Evolutionary conservation across 2,797 vertebrate genomes (phyloP).

Genomic region (Myiotriccus ornatus): DNA sequence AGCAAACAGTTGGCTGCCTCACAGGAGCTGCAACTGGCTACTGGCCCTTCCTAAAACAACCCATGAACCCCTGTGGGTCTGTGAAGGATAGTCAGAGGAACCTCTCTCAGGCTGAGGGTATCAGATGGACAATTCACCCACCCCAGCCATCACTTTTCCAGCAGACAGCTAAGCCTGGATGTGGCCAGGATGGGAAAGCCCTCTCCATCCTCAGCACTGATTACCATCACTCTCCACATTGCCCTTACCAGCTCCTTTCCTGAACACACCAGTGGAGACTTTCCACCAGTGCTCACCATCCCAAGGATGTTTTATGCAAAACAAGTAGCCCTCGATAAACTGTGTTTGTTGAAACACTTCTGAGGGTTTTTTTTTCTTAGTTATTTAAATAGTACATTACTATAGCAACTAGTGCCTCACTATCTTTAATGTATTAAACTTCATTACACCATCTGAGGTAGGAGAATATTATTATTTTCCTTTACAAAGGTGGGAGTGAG

Average conservation of each 20-base stretch:
- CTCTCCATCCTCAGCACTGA: accelerated
- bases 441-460: conserved; percentile 22
- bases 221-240: accelerated
- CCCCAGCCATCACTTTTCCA: accelerated
- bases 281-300: accelerated
- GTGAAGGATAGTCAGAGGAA: background rate
- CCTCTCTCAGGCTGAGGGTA: background rate
- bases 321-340: background rate
- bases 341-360: conserved; percentile 10
- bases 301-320: background rate
- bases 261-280: background rate
- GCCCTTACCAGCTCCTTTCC: background rate
- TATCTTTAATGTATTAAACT: conserved; percentile 45
- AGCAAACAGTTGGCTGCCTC: background rate
- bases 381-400: conserved; percentile 64
- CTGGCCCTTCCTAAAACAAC: background rate
- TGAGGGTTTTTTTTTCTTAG: background rate
- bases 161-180: background rate
- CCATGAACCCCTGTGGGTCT: accelerated
- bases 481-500: background rate
- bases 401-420: conserved; percentile 54
- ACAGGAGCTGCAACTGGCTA: background rate
- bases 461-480: conserved; percentile 45
- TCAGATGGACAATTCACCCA: background rate
- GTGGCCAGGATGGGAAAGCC: background rate